Conservation (phyloP, 2,888 invertebrate genomes). For the Napeogenes sylphis region DNA sequence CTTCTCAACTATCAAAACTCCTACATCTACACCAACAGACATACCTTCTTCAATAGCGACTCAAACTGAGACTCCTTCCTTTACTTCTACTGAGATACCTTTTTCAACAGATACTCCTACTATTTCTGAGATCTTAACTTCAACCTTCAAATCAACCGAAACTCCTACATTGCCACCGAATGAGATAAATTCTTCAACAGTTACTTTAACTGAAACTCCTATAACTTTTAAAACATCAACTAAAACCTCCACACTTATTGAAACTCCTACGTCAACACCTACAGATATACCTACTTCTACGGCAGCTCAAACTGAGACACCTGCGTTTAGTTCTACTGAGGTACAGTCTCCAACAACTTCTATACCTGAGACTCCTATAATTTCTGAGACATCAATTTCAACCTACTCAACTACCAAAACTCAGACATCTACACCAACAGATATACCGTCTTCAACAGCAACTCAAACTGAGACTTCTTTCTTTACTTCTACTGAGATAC, state of each 20-base stretch:
- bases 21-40: neutral
- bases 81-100: slow-evolving; percentile 7
- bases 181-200: slow-evolving; percentile 6
- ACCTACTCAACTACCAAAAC: neutral
- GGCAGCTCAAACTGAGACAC: slow-evolving; percentile 12
- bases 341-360: slow-evolving; percentile 12
- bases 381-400: too few species aligned
- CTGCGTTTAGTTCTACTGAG: neutral
- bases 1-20: too few species aligned
- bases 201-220: slow-evolving; percentile 19
- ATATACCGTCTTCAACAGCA: slow-evolving; percentile 9
- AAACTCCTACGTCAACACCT: slow-evolving; percentile 11
- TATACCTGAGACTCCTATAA: slow-evolving; percentile 3
- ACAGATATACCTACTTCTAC: slow-evolving; percentile 3
- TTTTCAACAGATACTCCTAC: slow-evolving; percentile 10
- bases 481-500: slow-evolving; percentile 9
- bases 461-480: slow-evolving; percentile 2
- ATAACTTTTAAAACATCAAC: neutral
- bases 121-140: neutral
- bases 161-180: slow-evolving; percentile 9
- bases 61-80: neutral
- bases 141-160: slow-evolving; percentile 14
- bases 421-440: slow-evolving; percentile 14
- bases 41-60: neutral
- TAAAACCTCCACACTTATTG: too few species aligned